These are phyloP conservation scores for Cynopterus sphinx DNA, from an alignment of 2,797 vertebrate genomes.

Conservation along the genomic window DNA sequence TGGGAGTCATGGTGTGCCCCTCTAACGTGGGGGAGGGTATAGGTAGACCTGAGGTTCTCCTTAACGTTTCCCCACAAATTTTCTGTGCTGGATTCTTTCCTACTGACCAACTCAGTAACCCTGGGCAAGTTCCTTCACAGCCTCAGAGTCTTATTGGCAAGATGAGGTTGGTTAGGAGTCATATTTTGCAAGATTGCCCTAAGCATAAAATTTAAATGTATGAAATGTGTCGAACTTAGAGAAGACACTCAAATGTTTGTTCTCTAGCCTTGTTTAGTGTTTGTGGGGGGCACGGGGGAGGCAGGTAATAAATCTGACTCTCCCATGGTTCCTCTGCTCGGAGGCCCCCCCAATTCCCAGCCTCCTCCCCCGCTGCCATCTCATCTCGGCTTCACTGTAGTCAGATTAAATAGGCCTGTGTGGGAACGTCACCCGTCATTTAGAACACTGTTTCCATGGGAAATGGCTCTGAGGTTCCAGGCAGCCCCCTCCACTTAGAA, in stretches of 20 bases:
- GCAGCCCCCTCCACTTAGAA: conserved; percentile 43
- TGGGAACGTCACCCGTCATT: conserved; percentile 28
- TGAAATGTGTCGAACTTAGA: neutral
- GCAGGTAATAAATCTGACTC: neutral
- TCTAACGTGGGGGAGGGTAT: neutral
- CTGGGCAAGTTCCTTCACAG: neutral
- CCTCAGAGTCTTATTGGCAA: neutral
- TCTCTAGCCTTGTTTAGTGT: neutral
- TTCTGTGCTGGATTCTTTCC: neutral
- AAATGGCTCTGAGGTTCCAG: conserved; percentile 49
- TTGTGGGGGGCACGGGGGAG: neutral
- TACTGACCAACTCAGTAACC: neutral
- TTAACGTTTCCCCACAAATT: neutral
- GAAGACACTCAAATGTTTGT: neutral
- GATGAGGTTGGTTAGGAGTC: neutral
- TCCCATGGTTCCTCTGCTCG: neutral
- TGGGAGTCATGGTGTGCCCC: neutral
- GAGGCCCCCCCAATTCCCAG: neutral
- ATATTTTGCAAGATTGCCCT: neutral
- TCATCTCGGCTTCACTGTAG: neutral
- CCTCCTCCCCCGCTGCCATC: neutral
- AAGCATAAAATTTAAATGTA: neutral
- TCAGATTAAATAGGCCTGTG: conserved; percentile 17
- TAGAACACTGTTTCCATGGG: conserved; percentile 59
- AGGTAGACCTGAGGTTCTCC: neutral